Evolutionary conservation across 2,797 vertebrate genomes (phyloP), one percentile per base, ranked within the genome.

Genomic region (Pangasius mekongensis): DNA sequence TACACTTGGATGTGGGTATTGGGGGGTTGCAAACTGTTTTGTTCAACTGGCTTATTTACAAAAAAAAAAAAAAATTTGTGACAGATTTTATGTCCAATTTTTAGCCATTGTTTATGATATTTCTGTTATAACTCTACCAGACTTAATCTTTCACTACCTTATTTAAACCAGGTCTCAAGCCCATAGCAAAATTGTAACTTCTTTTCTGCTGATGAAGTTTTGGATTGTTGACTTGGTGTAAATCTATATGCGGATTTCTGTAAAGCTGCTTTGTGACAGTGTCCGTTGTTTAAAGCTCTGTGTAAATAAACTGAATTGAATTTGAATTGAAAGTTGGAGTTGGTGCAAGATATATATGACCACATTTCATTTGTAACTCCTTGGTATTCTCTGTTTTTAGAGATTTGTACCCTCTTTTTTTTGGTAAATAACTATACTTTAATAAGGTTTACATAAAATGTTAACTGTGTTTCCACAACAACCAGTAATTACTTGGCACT

Each of bases 401-500:
- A 67, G n/a, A 33, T 67, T 30, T 67, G 66, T 33, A 36, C 27
- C 10, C 27, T 7, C 22, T 33, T 71, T 22, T 24, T 67, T 67
- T 18, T 33, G 2, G 5, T 33, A 27, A 49, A n/a, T 33, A 76
- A 30, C 4, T 77, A 14, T 66, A 10, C 36, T 58, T 27, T 54
- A 54, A 36, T 49, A 49, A 69, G n/a, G 74, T 81, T 71, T 60
- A 88, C 20, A 43, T 78, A 52, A 77, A 84, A 87, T 64, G 20
- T 64, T 84, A 36, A 84, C 60, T 36, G 33, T 77, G 60, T 67
- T 49, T 20, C 47, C 30, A 54, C 58, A 74, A 89, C 20, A 62
- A 30, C 30, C 20, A 22, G 30, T 47, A 54, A 89, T 86, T 86
- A 49, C 22, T 82, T 89, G 76, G 87, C 77, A 27, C 62, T n/a